Evolutionary conservation across 1,140 invertebrate species (phyloP).

Genomic region (Drosophila neocordata): DNA sequence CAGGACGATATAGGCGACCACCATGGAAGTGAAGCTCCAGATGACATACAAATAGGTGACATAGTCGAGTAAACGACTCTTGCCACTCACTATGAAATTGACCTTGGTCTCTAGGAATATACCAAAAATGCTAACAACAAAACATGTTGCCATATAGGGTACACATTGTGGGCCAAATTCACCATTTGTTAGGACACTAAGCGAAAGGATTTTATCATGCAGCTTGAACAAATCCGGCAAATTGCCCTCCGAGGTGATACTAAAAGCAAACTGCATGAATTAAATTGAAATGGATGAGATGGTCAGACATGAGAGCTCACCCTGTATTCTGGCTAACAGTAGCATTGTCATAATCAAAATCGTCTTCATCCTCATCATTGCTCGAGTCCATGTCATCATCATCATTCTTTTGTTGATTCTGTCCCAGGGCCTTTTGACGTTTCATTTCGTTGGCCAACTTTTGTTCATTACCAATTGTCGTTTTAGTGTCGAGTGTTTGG

Average conservation of each 20-base stretch:
- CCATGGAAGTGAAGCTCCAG: slow-evolving; percentile 75
- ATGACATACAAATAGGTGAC: slow-evolving; percentile 70
- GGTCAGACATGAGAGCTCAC: slow-evolving; percentile 23
- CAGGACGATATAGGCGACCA: slow-evolving; percentile 77
- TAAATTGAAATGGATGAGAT: neutral
- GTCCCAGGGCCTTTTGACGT: slow-evolving; percentile 33
- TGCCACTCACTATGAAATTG: slow-evolving; percentile 71
- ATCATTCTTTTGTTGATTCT: slow-evolving; percentile 38
- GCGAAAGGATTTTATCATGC: slow-evolving; percentile 74
- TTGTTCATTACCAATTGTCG: slow-evolving; percentile 53
- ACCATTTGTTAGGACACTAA: slow-evolving; percentile 74
- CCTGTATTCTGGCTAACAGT: slow-evolving; percentile 53
- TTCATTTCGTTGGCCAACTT: slow-evolving; percentile 60
- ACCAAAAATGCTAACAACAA: slow-evolving; percentile 77
- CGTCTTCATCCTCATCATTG: slow-evolving; percentile 67
- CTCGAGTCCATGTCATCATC: slow-evolving; percentile 64
- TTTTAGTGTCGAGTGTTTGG: slow-evolving; percentile 38
- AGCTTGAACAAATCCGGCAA: slow-evolving; percentile 75
- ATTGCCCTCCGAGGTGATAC: slow-evolving; percentile 68
- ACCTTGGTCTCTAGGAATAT: slow-evolving; percentile 82
- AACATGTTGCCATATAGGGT: slow-evolving; percentile 78
- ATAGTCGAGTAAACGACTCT: slow-evolving; percentile 65
- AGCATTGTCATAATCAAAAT: slow-evolving; percentile 68
- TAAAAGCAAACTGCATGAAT: slow-evolving; percentile 16
- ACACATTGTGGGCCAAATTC: slow-evolving; percentile 79